A percentile compares a stretch with the other conserved stretches of the same genome.
Evolutionary conservation across 2,888 invertebrate species (phyloP).

Genomic region (Lepidocyrtoides sp.): DNA sequence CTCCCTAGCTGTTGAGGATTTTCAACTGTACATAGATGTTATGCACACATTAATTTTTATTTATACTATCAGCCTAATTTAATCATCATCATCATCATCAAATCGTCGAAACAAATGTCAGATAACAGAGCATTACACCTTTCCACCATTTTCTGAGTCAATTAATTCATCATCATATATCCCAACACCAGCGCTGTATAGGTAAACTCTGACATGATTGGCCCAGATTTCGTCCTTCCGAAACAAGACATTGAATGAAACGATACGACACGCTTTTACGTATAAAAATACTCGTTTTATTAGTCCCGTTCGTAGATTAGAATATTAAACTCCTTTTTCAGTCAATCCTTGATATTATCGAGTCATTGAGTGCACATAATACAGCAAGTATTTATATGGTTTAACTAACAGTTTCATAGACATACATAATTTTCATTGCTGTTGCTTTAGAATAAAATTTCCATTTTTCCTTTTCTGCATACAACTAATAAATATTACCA

Average conservation of each 20-base stretch:
- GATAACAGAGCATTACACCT: not conserved
- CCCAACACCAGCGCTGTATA: not conserved
- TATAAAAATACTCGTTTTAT: not conserved
- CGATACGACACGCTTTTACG: not conserved
- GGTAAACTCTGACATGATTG: slow-evolving; percentile 64
- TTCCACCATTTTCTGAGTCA: not conserved
- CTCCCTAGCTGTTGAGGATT: slow-evolving; percentile 2
- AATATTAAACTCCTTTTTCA: not conserved
- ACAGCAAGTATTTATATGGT: no score
- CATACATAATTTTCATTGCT: no score
- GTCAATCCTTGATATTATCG: no score
- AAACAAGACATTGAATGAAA: slow-evolving; percentile 63
- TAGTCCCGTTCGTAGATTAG: no score
- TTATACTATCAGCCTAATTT: not conserved
- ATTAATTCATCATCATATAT: slow-evolving; percentile 17
- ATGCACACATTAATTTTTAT: not conserved
- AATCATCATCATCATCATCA: not conserved
- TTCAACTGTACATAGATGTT: not conserved
- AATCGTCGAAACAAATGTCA: not conserved
- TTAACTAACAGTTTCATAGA: no score
- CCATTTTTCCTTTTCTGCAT: no score
- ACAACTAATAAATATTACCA: no score
- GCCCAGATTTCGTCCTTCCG: slow-evolving; percentile 57
- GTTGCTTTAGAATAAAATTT: no score
- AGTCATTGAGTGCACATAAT: no score